Evolutionary conservation across 2,888 invertebrate genomes (phyloP), one percentile per base, ranked within the genome.

Genomic region (Drosophila prostipennis): DNA sequence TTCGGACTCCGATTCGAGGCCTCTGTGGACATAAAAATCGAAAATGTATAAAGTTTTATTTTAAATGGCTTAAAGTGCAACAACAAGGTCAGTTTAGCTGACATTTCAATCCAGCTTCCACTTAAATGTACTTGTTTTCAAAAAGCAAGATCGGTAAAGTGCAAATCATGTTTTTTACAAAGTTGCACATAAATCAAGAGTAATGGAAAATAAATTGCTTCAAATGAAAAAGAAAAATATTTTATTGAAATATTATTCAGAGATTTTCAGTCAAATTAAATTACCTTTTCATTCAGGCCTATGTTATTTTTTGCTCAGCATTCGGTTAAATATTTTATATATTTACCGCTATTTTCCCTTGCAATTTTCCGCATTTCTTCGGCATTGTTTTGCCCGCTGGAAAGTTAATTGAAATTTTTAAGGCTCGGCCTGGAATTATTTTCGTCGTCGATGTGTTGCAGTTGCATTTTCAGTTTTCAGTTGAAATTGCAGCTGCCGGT

Each of bases 321-420:
- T 32, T 49, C 3, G 3, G 16, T 59, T n/a, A 39, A 64, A 63
- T 37, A 39, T 53, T 65, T 64, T 1, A 39, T 23, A 32, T 32
- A 43, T 64, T 51, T 51, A 52, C 32, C 37, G 32, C 48, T 32
- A n/a, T 64, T 64, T 52, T 46, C 53, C 34, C 6, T 29, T 14
- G 56, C 49, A 49, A 51, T 59, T 73, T 67, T 52, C n/a, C 42
- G 58, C 58, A 69, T 68, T 69, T 69, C 19, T 26, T 37, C 13
- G 42, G 42, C 49, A 29, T 69, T 69, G 51, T 58, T 55, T 73
- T 67, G 59, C 48, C 43, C 56, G 55, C 61, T 51, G 48, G 70
- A 76, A 84, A 84, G 77, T 84, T 82, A 87, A 82, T 87, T 81
- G 87, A 87, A 82, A 81, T 77, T 75, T 84, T 78, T 74, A 79